Evolutionary conservation across 2,113 vertebrate species (phyloP), one percentile per base, ranked within the genome.

Genomic region (Symphodus melops): DNA sequence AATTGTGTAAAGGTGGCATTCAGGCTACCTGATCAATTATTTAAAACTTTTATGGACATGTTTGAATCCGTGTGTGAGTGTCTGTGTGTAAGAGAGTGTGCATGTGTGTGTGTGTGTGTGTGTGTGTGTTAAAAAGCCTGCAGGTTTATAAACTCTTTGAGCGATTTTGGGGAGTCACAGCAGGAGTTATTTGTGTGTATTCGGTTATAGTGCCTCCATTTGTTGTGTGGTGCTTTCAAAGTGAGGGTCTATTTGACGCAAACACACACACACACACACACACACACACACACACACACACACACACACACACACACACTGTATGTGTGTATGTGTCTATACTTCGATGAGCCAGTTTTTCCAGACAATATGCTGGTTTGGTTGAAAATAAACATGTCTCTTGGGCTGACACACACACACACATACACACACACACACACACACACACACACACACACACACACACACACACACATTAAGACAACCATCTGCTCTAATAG

Each of bases 401-500:
- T 79, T 70, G 73, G 59, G 68, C 73, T 61, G 36, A 84, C 68
- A 53, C 66, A 63, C 73, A 73, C 58, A 66, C 69, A 51, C 52
- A 58, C 51, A 59, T 52, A 63, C 28, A 33, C 28, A 33, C 28
- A 33, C 28, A 33, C 28, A 33, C 28, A 33, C 28, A 33, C 28
- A 33, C 28, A 33, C 28, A 33, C 5, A 6, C 28, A 33, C 28
- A 33, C 28, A 33, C 28, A 33, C 28, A 33, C 28, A 33, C 28
- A 33, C 28, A 3, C 28, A 33, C 28, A 33, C 28, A 33, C 5
- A 6, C 44, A 63, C 58, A 64, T 37, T 81, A 28, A 80, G 57
- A 85, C 16, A 69, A 77, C 75, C 84, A 88, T 86, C 85, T 89
- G 86, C 82, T 88, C 84, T 68, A 79, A 82, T 80, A 83, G 78